Evolutionary conservation across 1,140 invertebrate species (phyloP).

Genomic region (Phocides pigmalion): DNA sequence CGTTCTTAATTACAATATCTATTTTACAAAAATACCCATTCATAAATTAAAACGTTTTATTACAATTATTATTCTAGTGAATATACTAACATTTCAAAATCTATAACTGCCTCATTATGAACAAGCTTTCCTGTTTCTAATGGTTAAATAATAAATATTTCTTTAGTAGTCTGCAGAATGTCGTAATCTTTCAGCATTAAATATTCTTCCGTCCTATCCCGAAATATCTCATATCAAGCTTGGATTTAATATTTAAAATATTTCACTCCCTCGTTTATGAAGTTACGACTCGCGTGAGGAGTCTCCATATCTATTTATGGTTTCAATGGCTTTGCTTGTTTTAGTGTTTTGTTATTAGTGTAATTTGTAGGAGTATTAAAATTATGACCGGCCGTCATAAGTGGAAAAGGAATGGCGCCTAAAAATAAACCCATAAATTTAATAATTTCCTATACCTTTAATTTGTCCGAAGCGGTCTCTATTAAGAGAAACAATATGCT

Average conservation of each 20-base stretch:
- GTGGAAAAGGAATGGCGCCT: background rate
- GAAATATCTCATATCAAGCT: background rate
- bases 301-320: conserved; percentile 29
- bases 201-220: conserved; percentile 36
- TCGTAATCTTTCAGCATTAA: too few relatives aligned
- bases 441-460: background rate
- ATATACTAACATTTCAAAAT: too few relatives aligned
- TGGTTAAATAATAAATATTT: too few relatives aligned
- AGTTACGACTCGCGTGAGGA: conserved; percentile 20
- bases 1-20: too few relatives aligned
- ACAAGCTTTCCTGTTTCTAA: too few relatives aligned
- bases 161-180: too few relatives aligned
- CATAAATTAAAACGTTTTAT: too few relatives aligned
- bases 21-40: too few relatives aligned
- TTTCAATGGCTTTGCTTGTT: conserved; percentile 30
- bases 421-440: conserved; percentile 12
- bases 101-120: too few relatives aligned
- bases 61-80: too few relatives aligned
- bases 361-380: conserved; percentile 23
- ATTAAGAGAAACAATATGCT: too few relatives aligned
- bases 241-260: conserved; percentile 9
- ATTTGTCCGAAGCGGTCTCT: background rate
- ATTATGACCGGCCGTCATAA: conserved; percentile 16
- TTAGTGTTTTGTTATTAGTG: conserved; percentile 23
- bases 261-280: conserved; percentile 11